Base-by-base conservation (phyloP, 2,797 vertebrate species). In the Cetoscarus ocellatus region DNA sequence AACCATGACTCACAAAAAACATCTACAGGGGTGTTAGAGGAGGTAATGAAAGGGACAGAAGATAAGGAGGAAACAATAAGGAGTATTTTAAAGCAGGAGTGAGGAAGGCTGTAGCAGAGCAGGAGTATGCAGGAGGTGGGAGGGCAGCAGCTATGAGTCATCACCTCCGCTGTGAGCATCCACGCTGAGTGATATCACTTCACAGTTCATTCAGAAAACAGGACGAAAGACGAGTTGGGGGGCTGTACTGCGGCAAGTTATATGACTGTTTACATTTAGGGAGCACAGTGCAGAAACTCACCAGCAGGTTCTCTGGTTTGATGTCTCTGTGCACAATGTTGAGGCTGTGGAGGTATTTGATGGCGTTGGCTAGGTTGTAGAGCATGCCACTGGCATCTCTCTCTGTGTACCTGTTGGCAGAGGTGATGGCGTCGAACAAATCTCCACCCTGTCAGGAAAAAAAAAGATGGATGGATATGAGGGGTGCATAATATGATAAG, bases 241-340 rank as follows among this genome's bases (percentile, higher is more conserved):
- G 14, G 36, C n/a, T 15, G 15, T 3, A 59, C 47, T 59, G 68
- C 60, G 1, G 52, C 61, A 68, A 59, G 57, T 75, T 70, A 73
- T 1, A 56, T 50, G 59, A 73, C 17, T 14, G 8, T 45, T 15
- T 14, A 4, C 7, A 19, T 27, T 27, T 6, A 50, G 3, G 1
- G 6, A 2, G n/a, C 19, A 6, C 14, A n/a, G 27, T 5, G 18
- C 0, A 14, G 50, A 59, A 58, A 81, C 91, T 96, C 94, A 99
- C 98, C 96, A 99, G 93, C 70, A 99, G 94, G 87, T 99, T 99
- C 82, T 99, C 98, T 0, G 98, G 98, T 83, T 99, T 99, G 92
- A 99, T 99, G 94, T 99, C 98, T 54, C 98, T 96, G 90, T 99
- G 98, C 75, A 99, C 98, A 3, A 99, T 98, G 91, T 99, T 99